Evolutionary conservation across 2,888 invertebrate genomes (phyloP).

Genomic region (Melieria crassipennis): DNA sequence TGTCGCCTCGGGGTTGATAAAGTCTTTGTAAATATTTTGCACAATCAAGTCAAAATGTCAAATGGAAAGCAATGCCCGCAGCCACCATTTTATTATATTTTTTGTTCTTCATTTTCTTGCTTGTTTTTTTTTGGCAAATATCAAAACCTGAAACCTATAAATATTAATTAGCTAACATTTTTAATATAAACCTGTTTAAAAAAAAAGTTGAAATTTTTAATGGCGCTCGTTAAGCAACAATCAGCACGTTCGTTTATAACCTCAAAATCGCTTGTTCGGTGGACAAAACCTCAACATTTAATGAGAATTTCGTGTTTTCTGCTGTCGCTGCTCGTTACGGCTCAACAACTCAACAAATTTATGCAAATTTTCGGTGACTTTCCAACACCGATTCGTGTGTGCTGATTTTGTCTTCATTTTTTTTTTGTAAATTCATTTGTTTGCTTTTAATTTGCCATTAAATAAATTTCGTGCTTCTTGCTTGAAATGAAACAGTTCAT

Average conservation of each 20-base stretch:
- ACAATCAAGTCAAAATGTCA: neutral
- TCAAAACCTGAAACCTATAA: slow-evolving; percentile 26
- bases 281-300: slow-evolving; percentile 7
- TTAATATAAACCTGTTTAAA: slow-evolving; percentile 48
- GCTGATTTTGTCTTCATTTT: no score
- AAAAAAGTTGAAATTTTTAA: slow-evolving; percentile 29
- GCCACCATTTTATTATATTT: no score
- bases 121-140: neutral
- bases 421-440: no score
- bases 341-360: slow-evolving; percentile 4
- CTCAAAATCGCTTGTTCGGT: slow-evolving; percentile 5
- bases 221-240: slow-evolving; percentile 46
- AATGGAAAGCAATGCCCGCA: neutral
- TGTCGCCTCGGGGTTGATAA: neutral
- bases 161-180: slow-evolving; percentile 48
- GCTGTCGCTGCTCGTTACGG: neutral
- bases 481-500: no score
- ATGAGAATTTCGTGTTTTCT: slow-evolving; percentile 22
- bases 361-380: slow-evolving; percentile 19
- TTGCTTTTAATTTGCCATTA: slow-evolving; percentile 14
- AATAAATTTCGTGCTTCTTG: neutral
- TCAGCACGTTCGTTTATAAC: slow-evolving; percentile 37
- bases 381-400: no score
- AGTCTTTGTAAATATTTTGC: neutral
- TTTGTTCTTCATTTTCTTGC: no score